Conservation (phyloP, 2,797 vertebrate genomes). For the Syncerus caffer region DNA sequence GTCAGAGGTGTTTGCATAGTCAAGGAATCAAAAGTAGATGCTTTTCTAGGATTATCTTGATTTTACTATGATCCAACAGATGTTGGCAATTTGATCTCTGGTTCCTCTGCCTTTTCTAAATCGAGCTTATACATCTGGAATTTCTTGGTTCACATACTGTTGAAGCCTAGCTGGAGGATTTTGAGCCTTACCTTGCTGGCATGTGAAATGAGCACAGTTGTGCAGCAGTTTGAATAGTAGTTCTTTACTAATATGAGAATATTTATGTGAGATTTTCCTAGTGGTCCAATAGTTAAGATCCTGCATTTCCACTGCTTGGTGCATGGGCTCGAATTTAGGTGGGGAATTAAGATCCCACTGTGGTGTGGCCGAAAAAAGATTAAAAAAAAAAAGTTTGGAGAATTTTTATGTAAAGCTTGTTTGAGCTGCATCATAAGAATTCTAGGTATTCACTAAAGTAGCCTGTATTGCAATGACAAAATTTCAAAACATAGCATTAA, state of each 20-base stretch:
- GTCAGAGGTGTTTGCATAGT: neutral
- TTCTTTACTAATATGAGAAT: neutral
- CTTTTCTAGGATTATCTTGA: no score
- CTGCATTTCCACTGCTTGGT: neutral
- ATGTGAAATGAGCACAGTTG: neutral
- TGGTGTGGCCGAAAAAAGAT: neutral
- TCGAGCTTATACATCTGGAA: neutral
- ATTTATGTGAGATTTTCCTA: neutral
- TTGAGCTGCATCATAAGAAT: neutral
- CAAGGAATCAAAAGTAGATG: no score
- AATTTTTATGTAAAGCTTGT: neutral
- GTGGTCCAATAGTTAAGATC: neutral
- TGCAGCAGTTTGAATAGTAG: neutral
- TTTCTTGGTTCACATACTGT: neutral
- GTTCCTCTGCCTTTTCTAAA: no score
- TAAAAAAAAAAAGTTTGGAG: neutral
- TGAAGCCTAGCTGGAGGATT: neutral
- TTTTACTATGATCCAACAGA: no score
- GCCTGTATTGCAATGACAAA: neutral
- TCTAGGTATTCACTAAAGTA: neutral
- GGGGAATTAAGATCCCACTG: neutral
- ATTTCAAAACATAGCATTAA: neutral
- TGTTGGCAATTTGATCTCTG: no score
- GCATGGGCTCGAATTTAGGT: neutral
- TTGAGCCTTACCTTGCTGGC: neutral